phyloP scores from a whole-genome alignment of 2,888 invertebrate genomes.

The Tachystola acroxantha region DNA sequence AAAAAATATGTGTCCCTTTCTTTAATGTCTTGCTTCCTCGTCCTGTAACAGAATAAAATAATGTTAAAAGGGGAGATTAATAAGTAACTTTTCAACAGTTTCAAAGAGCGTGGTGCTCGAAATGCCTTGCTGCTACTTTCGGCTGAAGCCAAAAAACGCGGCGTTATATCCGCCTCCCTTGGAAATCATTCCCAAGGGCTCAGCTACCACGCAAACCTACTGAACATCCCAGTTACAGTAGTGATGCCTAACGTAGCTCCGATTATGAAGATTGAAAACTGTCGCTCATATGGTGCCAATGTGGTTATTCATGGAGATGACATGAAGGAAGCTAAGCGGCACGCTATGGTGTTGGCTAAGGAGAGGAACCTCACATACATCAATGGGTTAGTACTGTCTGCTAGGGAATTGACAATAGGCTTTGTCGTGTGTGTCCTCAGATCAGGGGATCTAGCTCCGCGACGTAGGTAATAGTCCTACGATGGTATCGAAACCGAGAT shows the following conservation, averaged over 20 bases:
- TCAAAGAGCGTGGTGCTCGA: conserved; percentile 96
- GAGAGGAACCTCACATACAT: conserved; percentile 87
- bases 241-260: conserved; percentile 98
- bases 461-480: too few relatives aligned
- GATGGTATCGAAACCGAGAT: too few relatives aligned
- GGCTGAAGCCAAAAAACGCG: conserved; percentile 82
- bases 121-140: conserved; percentile 88
- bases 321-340: conserved; percentile 90
- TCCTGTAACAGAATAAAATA: too few relatives aligned
- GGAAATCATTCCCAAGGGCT: conserved; percentile 94
- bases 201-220: conserved; percentile 86
- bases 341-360: conserved; percentile 86
- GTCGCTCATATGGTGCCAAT: conserved; percentile 89
- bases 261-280: conserved; percentile 96
- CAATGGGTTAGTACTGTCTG: conserved; percentile 90
- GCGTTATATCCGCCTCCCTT: conserved; percentile 95
- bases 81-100: conserved; percentile 73
- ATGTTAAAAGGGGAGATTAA: not conserved
- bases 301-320: conserved; percentile 90
- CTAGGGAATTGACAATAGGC: too few relatives aligned
- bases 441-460: too few relatives aligned
- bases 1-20: too few relatives aligned
- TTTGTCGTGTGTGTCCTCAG: too few relatives aligned
- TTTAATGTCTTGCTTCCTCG: too few relatives aligned
- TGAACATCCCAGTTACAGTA: conserved; percentile 86